phyloP scores from a whole-genome alignment of 2,888 invertebrate genomes.

The Lasioglossum malachurum region DNA sequence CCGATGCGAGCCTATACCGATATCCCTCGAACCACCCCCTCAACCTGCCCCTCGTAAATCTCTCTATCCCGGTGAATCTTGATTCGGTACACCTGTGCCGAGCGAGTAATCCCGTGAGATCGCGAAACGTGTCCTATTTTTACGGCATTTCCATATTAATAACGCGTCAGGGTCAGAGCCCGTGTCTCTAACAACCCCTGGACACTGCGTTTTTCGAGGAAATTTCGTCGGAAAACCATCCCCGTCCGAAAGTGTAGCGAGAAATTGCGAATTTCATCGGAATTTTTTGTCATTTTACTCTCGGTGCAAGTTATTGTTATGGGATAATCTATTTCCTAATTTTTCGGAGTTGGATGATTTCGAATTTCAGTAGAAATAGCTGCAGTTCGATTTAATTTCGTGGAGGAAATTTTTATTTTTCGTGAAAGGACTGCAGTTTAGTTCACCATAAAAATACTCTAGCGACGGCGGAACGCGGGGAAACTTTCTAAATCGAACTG shows the following conservation, averaged over 20 bases:
- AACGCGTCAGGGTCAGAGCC: conserved; percentile 24
- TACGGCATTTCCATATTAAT: conserved; percentile 50
- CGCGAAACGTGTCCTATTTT: conserved; percentile 10
- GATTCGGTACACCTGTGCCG: conserved; percentile 15
- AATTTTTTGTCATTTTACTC: not conserved
- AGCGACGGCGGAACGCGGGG: not conserved
- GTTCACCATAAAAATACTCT: not conserved
- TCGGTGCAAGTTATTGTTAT: not conserved
- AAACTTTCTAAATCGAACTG: not conserved
- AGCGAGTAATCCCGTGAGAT: conserved; percentile 12
- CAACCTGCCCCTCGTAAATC: not conserved
- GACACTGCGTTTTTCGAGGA: not conserved
- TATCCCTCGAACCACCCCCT: conserved; percentile 13
- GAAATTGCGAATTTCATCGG: not conserved
- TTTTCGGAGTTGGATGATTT: not conserved
- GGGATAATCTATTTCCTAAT: not conserved
- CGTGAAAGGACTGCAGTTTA: not conserved
- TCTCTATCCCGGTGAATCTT: conserved; percentile 49
- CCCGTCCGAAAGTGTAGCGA: not conserved
- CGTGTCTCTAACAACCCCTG: conserved; percentile 28
- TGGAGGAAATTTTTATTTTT: not conserved
- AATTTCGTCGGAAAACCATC: conserved; percentile 2
- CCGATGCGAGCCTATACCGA: not conserved
- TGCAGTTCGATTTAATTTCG: not conserved
- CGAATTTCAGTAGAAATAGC: not conserved